Evolutionary conservation across 2,797 vertebrate species (phyloP), one percentile per base, ranked within the genome.

Genomic region (Notoglanidium macrostoma): DNA sequence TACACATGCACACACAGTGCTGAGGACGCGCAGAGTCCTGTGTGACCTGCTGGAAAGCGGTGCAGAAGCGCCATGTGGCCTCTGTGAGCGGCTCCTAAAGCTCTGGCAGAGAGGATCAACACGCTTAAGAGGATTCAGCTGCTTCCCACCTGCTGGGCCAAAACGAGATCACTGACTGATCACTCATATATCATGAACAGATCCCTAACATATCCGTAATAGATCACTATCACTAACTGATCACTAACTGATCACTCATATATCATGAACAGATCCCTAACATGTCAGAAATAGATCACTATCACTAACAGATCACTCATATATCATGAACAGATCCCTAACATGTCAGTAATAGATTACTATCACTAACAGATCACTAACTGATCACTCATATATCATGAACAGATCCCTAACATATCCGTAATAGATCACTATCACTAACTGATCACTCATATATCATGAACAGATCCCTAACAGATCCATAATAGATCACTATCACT

Each of bases 91-190:
- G 74, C n/a, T 55, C 5, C 6, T 55, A 77, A 77, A 19, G 76
- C n/a, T 35, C 74, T 3, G 73, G 0, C 21, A 5, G 12, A 49
- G 80, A 40, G 80, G 80, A 82, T 82, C 80, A 82, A 23, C 59
- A 17, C 35, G 29, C 44, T 11, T 82, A 65, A 82, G 29, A 82
- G 79, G 79, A 82, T 81, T 80, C 55, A 59, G 21, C 54, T 23
- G 54, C n/a, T 40, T 80, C 57, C 59, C 46, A 29, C 5, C 79
- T 63, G 57, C 57, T 44, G 51, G 32, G 23, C 6, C 1, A 15
- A 73, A 57, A 19, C 15, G 21, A 17, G 46, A 68, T 68, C 15
- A 67, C 29, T 32, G 5, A 49, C 46, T 7, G 46, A 49, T 57
- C 55, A 57, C 55, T 57, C 3, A 65, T 4, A n/a, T n/a, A 29